A percentile compares a stretch with the other conserved stretches of the same genome.
phyloP scores from a whole-genome alignment of 2,113 vertebrate genomes.

The Cheilinus undulatus region DNA sequence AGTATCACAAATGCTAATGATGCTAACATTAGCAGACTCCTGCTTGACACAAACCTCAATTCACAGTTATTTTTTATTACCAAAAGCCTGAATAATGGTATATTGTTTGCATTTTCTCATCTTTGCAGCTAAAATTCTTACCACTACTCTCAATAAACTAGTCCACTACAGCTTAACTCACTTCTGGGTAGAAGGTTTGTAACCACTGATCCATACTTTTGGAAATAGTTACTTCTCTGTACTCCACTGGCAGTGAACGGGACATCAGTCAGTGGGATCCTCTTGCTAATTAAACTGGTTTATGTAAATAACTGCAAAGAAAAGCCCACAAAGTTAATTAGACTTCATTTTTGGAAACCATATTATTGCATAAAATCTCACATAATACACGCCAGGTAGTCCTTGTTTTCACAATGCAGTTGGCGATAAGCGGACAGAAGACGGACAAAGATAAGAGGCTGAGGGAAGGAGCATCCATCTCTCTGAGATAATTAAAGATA shows the following conservation, averaged over 20 bases:
- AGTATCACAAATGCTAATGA: too few relatives aligned
- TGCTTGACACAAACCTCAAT: too few relatives aligned
- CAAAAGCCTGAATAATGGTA: too few relatives aligned
- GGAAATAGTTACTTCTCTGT: neutral
- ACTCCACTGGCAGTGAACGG: neutral
- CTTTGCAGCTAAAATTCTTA: too few relatives aligned
- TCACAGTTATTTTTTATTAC: too few relatives aligned
- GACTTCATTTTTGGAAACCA: slow-evolving; percentile 28
- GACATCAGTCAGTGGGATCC: neutral
- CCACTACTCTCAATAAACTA: too few relatives aligned
- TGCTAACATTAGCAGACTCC: too few relatives aligned
- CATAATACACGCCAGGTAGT: slow-evolving; percentile 36
- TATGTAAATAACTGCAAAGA: neutral
- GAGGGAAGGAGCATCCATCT: slow-evolving; percentile 60
- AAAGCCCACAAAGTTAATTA: slow-evolving; percentile 29
- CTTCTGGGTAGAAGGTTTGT: too few relatives aligned
- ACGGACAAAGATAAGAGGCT: slow-evolving; percentile 55
- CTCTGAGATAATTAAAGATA: slow-evolving; percentile 72
- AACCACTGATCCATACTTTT: too few relatives aligned
- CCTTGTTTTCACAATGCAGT: slow-evolving; percentile 42
- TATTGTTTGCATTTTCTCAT: too few relatives aligned
- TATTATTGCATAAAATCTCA: slow-evolving; percentile 10
- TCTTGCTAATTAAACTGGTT: neutral
- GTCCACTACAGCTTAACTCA: neutral
- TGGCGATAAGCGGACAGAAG: slow-evolving; percentile 55